Evolutionary conservation across 2,797 vertebrate genomes (phyloP), one percentile per base, ranked within the genome.

Genomic region (Cynopterus sphinx): DNA sequence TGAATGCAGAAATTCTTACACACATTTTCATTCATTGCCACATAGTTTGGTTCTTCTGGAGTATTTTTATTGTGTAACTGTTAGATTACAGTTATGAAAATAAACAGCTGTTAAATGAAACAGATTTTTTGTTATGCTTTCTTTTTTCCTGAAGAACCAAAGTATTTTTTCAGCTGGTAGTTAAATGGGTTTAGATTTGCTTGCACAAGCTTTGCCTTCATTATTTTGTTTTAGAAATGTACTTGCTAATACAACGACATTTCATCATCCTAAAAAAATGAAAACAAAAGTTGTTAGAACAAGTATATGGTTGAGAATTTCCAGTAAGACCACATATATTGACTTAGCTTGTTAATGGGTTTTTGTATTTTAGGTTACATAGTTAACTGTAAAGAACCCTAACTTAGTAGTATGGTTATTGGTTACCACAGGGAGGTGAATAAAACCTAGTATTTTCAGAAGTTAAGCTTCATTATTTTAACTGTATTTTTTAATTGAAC

Each of bases 1-100:
- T 98, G 97, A 98, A 97, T 98, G 98, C 98, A 98, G 97, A 98
- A 98, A 98, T 98, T 95, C 97, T 97, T 92, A 97, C 95, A 98
- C 98, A 98, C 99, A 99, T 99, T 99, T 99, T 98, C 98, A 98
- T 99, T 99, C 98, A 99, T 99, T 98, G 99, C 99, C 99, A 98
- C 98, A 98, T 99, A 99, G 99, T 99, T 99, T 99, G 99, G 99
- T 99, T 99, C 98, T 99, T 98, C 99, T 99, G 98, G 99, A 99
- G 98, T 99, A 98, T 98, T 93, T 99, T 99, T 98, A 98, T 99
- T 98, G 98, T 99, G 98, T 99, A 99, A 98, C 98, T 99, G 98
- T 99, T 99, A 98, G 99, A 99, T 98, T 99, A 99, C 99, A 99
- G 99, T 98, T 99, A 98, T 99, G 98, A 98, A 99, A 98, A 98